Percentiles rank a stretch among this genome's conserved stretches.
Evolutionary conservation across 2,797 vertebrate genomes (phyloP).

Genomic region (Buceros bicornis): DNA sequence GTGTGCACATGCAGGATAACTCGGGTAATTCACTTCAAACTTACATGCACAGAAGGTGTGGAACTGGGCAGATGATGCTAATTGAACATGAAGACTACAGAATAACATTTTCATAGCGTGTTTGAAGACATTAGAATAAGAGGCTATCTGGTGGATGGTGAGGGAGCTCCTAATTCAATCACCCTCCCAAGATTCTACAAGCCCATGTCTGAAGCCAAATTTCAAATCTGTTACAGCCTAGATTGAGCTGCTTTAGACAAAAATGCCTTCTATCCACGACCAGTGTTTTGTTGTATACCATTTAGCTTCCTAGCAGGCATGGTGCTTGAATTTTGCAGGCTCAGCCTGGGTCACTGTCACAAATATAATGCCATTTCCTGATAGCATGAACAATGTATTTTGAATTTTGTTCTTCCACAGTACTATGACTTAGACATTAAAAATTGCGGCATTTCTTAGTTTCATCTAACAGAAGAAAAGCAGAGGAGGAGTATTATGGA

Average conservation of each 20-base stretch:
- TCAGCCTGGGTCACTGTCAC: background rate
- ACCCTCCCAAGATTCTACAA: slow-evolving; percentile 7
- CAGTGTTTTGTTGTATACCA: background rate
- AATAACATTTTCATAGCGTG: slow-evolving; percentile 4
- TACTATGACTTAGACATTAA: background rate
- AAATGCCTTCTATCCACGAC: background rate
- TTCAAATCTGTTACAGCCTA: background rate
- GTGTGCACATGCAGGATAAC: background rate
- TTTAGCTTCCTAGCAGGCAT: background rate
- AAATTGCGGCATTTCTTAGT: background rate
- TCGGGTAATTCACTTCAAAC: slow-evolving; percentile 39
- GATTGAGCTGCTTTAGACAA: background rate
- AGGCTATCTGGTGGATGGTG: background rate
- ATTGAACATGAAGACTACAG: slow-evolving; percentile 43
- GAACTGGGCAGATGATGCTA: slow-evolving; percentile 9
- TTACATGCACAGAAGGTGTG: background rate
- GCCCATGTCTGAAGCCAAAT: background rate
- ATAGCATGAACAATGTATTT: background rate
- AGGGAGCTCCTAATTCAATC: slow-evolving; percentile 15
- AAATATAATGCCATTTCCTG: background rate
- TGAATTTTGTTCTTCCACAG: background rate
- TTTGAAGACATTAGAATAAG: slow-evolving; percentile 44
- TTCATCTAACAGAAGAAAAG: background rate
- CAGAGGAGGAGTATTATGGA: background rate
- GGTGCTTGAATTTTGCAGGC: background rate